Conservation (phyloP, 2,888 invertebrate species). For the Alloscopus bannaensis region DNA sequence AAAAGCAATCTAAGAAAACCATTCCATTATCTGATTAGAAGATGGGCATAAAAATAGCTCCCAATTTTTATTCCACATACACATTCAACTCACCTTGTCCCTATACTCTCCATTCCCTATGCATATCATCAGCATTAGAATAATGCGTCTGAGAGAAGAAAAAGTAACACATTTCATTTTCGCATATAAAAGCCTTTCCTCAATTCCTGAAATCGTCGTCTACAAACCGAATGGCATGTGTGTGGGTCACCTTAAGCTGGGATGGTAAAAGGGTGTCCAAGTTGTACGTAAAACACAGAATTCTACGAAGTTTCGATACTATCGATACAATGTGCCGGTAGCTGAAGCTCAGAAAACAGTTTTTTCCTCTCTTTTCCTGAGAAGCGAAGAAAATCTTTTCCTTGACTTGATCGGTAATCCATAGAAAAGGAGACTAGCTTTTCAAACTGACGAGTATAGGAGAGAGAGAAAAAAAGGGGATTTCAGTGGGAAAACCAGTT, state of each 20-base stretch:
- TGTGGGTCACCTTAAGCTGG: too few species aligned
- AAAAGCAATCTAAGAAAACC: constrained; percentile 58
- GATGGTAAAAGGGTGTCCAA: too few species aligned
- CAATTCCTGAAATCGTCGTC: too few species aligned
- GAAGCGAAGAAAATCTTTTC: too few species aligned
- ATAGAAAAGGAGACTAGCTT: constrained; percentile 47
- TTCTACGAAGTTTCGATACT: too few species aligned
- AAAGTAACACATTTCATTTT: too few species aligned
- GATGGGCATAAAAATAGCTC: constrained; percentile 61
- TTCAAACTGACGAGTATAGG: constrained; percentile 39
- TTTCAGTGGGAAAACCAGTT: constrained; percentile 57
- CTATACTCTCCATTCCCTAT: constrained; percentile 33
- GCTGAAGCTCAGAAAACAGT: too few species aligned
- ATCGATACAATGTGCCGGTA: too few species aligned
- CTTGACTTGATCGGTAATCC: too few species aligned
- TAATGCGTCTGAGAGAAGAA: constrained; percentile 27
- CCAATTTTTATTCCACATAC: constrained; percentile 30
- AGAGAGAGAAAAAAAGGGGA: constrained; percentile 19
- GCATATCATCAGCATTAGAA: constrained; percentile 58
- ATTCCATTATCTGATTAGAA: constrained; percentile 65
- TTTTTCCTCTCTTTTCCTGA: too few species aligned
- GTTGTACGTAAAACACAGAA: neutral
- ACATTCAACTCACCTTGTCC: constrained; percentile 36
- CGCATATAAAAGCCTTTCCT: too few species aligned
- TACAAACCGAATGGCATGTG: too few species aligned